Conservation (phyloP, 1,140 invertebrate genomes). For the Maconellicoccus hirsutus region DNA sequence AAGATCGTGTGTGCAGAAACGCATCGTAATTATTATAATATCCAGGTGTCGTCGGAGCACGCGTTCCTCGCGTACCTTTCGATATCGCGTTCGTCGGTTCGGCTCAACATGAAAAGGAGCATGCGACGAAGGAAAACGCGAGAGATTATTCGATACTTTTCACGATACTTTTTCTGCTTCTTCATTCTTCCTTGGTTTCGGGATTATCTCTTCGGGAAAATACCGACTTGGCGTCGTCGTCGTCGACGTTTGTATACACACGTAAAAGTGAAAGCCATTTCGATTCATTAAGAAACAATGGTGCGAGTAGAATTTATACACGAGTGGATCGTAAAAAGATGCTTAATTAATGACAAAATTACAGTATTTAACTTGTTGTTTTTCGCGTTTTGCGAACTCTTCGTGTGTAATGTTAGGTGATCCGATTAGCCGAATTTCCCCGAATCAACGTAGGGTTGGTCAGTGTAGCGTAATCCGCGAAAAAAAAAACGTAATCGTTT, state of each 20-base stretch:
- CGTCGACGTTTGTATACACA: not conserved
- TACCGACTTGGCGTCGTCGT: not conserved
- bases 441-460: no score
- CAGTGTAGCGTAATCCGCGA: no score
- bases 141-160: no score
- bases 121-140: no score
- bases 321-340: not conserved
- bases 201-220: not conserved
- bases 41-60: not conserved
- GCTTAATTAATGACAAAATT: constrained; percentile 6
- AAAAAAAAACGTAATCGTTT: no score
- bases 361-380: not conserved
- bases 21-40: not conserved
- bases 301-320: not conserved
- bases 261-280: not conserved
- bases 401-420: no score
- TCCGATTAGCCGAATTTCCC: no score
- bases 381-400: not conserved
- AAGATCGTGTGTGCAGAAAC: not conserved
- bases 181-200: not conserved
- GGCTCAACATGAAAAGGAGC: not conserved
- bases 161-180: not conserved
- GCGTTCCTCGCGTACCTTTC: not conserved
- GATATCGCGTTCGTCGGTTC: no score
- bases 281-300: constrained; percentile 9